phyloP scores from a whole-genome alignment of 2,888 invertebrate genomes.

The Onchidella celtica region DNA sequence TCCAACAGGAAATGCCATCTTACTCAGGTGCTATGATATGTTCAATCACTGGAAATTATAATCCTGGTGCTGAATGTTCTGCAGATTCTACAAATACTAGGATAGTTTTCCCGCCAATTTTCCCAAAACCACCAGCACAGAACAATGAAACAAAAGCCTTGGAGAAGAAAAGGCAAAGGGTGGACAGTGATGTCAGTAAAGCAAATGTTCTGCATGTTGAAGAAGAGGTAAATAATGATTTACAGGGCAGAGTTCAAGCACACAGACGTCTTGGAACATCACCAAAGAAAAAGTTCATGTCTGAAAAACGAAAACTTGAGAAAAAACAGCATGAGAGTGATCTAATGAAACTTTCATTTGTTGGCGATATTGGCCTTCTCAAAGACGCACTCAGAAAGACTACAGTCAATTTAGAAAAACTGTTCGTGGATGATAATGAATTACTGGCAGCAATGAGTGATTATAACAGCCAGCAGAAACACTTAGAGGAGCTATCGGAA shows the following conservation, averaged over 20 bases:
- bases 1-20: too few species aligned
- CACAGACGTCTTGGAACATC: background rate
- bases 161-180: background rate
- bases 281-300: background rate
- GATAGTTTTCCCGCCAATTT: background rate
- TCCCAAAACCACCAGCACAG: background rate
- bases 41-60: background rate
- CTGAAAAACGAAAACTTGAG: background rate
- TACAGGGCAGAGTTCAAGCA: too few species aligned
- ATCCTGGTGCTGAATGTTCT: background rate
- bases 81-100: background rate
- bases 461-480: background rate
- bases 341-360: constrained; percentile 9
- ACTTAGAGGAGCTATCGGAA: background rate
- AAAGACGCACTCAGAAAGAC: constrained; percentile 32
- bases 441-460: background rate
- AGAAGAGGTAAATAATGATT: background rate
- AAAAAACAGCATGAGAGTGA: background rate
- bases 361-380: constrained; percentile 15
- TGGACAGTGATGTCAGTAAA: background rate
- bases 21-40: background rate
- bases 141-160: background rate
- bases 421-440: background rate
- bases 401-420: background rate
- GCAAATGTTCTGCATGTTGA: background rate